Percentiles rank a stretch among this genome's conserved stretches.
phyloP scores from a whole-genome alignment of 2,113 vertebrate species.

The Anolis sagrei region DNA sequence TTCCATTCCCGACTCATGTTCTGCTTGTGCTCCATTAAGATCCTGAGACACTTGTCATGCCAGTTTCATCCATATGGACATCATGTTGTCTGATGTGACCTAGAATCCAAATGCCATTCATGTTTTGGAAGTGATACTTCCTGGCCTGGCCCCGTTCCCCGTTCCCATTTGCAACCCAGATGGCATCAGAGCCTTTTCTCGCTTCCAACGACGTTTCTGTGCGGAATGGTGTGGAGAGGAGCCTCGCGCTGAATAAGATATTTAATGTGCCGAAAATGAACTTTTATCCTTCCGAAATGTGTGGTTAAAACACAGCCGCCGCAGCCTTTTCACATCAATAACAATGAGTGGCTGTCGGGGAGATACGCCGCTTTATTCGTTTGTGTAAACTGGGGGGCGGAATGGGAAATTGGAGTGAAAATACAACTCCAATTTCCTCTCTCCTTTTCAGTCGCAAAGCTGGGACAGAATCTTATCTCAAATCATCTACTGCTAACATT shows the following conservation, averaged over 20 bases:
- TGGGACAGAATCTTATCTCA: background rate
- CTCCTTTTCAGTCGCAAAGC: too few relatives aligned
- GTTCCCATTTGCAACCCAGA: too few relatives aligned
- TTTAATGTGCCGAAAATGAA: background rate
- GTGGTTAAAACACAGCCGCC: background rate
- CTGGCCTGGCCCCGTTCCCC: background rate
- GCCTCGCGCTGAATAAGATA: background rate
- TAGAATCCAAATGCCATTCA: background rate
- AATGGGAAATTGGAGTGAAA: background rate
- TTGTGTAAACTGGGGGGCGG: background rate
- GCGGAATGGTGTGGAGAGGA: background rate
- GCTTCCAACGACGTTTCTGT: background rate
- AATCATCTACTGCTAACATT: too few relatives aligned
- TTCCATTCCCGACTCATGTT: too few relatives aligned
- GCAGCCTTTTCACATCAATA: background rate
- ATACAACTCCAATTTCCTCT: background rate
- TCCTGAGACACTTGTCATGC: too few relatives aligned
- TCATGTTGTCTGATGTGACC: background rate
- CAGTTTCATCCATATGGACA: too few relatives aligned
- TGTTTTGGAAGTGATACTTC: background rate
- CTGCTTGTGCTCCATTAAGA: too few relatives aligned
- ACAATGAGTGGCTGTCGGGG: background rate
- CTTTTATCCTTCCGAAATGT: background rate
- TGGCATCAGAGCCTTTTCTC: background rate
- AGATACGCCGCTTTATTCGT: background rate